phyloP scores from a whole-genome alignment of 2,888 invertebrate species.

The Tachina grossa region DNA sequence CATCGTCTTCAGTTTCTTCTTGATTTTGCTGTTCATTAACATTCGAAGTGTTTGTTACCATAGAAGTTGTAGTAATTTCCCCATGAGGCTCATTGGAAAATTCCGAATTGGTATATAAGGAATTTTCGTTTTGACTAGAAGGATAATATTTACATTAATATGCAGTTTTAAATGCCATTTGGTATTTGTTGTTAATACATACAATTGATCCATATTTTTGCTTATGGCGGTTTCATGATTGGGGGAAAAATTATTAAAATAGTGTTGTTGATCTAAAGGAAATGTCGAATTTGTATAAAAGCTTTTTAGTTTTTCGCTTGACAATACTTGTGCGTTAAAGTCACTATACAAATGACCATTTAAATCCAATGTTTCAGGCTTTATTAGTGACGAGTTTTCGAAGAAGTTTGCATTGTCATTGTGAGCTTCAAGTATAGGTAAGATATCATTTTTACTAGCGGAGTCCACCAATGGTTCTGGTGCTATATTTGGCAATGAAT shows the following conservation, averaged over 20 bases:
- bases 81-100: slow-evolving; percentile 52
- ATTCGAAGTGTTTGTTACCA: background rate
- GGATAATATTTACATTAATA: background rate
- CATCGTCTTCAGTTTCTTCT: slow-evolving; percentile 65
- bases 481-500: slow-evolving; percentile 76
- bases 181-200: slow-evolving; percentile 29
- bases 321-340: slow-evolving; percentile 61
- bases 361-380: slow-evolving; percentile 55
- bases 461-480: slow-evolving; percentile 76
- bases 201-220: slow-evolving; percentile 56
- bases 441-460: slow-evolving; percentile 76
- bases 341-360: slow-evolving; percentile 59
- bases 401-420: slow-evolving; percentile 74
- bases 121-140: slow-evolving; percentile 64
- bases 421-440: slow-evolving; percentile 77
- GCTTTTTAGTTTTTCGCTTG: slow-evolving; percentile 71
- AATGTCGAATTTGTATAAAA: slow-evolving; percentile 59
- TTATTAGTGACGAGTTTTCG: slow-evolving; percentile 73
- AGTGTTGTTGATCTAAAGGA: slow-evolving; percentile 52
- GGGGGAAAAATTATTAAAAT: slow-evolving; percentile 33
- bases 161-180: background rate
- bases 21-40: slow-evolving; percentile 32
- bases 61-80: slow-evolving; percentile 41
- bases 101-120: slow-evolving; percentile 45
- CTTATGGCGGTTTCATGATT: slow-evolving; percentile 21